Percentiles rank a stretch among this genome's conserved stretches.
These are phyloP conservation scores for Tupaia chinensis DNA, from an alignment of 2,113 vertebrate genomes.

Conservation along the genomic window DNA sequence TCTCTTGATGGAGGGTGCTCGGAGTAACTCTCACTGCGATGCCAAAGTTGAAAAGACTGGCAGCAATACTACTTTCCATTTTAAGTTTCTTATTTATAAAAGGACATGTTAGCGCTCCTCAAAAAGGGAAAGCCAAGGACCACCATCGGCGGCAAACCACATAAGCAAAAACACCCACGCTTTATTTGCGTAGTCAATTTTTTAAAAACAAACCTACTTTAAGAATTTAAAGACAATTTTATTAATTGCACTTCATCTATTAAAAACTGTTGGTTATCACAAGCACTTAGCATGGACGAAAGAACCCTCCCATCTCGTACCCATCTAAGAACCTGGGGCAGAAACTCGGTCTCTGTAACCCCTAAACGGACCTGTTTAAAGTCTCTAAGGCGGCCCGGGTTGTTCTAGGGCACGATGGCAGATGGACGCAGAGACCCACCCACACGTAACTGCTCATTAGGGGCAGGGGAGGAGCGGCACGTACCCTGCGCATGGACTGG, in stretches of 20 bases:
- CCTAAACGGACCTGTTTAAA: not conserved
- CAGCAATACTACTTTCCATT: not conserved
- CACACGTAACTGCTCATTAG: not conserved
- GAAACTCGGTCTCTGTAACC: not conserved
- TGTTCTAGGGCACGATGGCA: not conserved
- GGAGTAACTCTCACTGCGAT: not conserved
- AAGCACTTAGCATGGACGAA: not conserved
- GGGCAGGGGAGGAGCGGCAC: not conserved
- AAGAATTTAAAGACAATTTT: not conserved
- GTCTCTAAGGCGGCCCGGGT: not conserved
- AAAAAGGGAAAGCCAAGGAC: not conserved
- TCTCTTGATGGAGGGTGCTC: not conserved
- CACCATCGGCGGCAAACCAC: not conserved
- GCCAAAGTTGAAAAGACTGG: not conserved
- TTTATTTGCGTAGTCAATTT: not conserved
- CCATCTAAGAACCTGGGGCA: not conserved
- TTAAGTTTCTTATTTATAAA: constrained; percentile 20
- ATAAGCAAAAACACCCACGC: not conserved
- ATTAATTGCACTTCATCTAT: not conserved
- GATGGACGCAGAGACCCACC: not conserved
- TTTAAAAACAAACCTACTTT: not conserved
- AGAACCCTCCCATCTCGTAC: not conserved
- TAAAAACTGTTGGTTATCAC: not conserved
- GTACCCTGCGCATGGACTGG: constrained; percentile 99
- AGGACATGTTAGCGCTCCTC: not conserved